Evolutionary conservation across 2,888 invertebrate species (phyloP).

Genomic region (Acanthosepion lycidas): DNA sequence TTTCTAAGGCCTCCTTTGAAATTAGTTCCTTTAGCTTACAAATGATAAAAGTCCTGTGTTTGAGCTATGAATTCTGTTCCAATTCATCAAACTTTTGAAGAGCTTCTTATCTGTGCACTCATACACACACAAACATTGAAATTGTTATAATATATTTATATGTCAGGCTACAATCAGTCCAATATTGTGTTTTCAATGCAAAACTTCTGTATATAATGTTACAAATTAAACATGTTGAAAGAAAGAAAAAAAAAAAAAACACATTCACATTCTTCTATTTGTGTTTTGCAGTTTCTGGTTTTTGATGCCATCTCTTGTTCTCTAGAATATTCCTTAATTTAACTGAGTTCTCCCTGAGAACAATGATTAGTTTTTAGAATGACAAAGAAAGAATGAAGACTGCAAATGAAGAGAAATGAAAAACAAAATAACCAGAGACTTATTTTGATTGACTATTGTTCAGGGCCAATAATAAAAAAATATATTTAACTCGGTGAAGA

Average conservation of each 20-base stretch:
- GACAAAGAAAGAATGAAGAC: neutral
- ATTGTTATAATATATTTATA: too few relatives aligned
- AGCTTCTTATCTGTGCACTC: too few relatives aligned
- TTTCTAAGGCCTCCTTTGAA: too few relatives aligned
- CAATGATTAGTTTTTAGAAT: neutral
- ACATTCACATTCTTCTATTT: neutral
- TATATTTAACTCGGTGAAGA: neutral
- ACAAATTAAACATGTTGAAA: neutral
- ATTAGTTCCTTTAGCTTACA: too few relatives aligned
- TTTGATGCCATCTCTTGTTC: neutral
- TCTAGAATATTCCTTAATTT: conserved; percentile 6
- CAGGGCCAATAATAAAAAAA: neutral
- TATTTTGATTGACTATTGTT: conserved; percentile 33
- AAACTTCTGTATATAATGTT: neutral
- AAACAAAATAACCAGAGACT: neutral
- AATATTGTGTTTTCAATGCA: neutral
- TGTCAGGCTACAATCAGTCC: neutral
- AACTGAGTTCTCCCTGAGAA: neutral
- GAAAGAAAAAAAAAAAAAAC: neutral
- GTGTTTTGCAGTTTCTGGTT: neutral
- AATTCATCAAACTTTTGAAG: too few relatives aligned
- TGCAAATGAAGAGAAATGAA: neutral
- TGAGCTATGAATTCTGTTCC: too few relatives aligned
- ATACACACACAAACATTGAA: too few relatives aligned
- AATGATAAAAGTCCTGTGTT: too few relatives aligned